A percentile compares a stretch with the other conserved stretches of the same genome.
Conservation (phyloP, 2,888 invertebrate genomes). For the Protonemura montana region DNA sequence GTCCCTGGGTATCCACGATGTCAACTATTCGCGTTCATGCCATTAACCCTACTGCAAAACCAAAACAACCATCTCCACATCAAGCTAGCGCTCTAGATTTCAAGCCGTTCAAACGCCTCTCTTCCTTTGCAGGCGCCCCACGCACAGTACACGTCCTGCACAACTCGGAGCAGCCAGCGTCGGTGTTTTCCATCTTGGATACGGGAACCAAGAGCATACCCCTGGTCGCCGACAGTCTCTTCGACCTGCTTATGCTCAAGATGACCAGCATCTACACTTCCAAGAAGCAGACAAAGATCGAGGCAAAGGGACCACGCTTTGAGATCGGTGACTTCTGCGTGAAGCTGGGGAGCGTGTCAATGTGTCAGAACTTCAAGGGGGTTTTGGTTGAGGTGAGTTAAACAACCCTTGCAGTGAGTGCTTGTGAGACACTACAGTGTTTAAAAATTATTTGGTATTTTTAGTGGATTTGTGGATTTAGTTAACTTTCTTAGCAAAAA, state of each 20-base stretch:
- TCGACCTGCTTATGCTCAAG: constrained; percentile 90
- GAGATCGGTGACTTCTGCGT: constrained; percentile 93
- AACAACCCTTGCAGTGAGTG: too few relatives aligned
- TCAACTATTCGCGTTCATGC: too few relatives aligned
- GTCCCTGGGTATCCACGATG: too few relatives aligned
- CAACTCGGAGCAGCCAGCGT: constrained; percentile 94
- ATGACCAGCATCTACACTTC: constrained; percentile 86
- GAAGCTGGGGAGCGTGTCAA: constrained; percentile 90
- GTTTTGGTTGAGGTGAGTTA: constrained; percentile 82
- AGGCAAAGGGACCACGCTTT: constrained; percentile 87
- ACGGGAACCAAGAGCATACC: constrained; percentile 86
- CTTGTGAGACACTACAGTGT: too few relatives aligned
- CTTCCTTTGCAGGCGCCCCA: constrained; percentile 67
- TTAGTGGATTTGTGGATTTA: too few relatives aligned
- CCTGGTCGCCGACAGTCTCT: constrained; percentile 88
- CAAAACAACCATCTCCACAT: too few relatives aligned
- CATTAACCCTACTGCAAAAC: too few relatives aligned
- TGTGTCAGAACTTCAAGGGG: constrained; percentile 93
- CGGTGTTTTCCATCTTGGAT: constrained; percentile 91
- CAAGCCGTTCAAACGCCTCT: background rate
- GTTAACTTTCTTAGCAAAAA: too few relatives aligned
- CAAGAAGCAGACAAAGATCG: constrained; percentile 88
- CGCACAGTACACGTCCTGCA: constrained; percentile 92
- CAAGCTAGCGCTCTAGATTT: too few relatives aligned
- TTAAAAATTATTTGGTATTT: too few relatives aligned